Conservation (phyloP, 2,888 invertebrate species). For the Pyralis farinalis region DNA sequence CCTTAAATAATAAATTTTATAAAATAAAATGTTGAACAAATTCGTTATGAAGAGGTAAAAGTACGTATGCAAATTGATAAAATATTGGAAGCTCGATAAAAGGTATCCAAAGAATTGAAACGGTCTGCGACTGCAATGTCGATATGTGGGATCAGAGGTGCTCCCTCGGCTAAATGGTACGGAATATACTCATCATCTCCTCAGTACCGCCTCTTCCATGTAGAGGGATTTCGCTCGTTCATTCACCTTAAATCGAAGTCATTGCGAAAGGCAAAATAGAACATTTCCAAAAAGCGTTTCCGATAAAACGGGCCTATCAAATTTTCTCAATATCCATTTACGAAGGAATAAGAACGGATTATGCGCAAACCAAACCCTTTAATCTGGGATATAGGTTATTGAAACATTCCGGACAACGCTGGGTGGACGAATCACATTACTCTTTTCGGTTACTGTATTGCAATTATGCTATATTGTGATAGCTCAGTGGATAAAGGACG, state of each 20-base stretch:
- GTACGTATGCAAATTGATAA: not conserved
- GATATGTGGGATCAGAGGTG: slow-evolving; percentile 69
- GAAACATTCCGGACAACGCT: slow-evolving; percentile 46
- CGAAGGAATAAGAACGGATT: slow-evolving; percentile 70
- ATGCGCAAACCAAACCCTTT: slow-evolving; percentile 66
- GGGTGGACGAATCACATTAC: slow-evolving; percentile 49
- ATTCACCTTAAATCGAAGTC: slow-evolving; percentile 78
- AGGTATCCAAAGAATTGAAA: slow-evolving; percentile 29
- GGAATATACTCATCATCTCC: slow-evolving; percentile 75
- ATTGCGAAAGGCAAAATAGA: slow-evolving; percentile 73
- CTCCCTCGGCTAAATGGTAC: slow-evolving; percentile 68
- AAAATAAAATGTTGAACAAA: not conserved
- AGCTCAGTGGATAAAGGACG: too few relatives aligned
- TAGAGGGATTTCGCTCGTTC: slow-evolving; percentile 73
- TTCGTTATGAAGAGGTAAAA: not conserved
- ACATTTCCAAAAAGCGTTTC: slow-evolving; percentile 70
- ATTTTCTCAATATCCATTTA: slow-evolving; percentile 76
- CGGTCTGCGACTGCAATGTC: slow-evolving; percentile 50
- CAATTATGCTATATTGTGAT: too few relatives aligned
- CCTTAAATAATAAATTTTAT: not conserved
- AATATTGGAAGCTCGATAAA: slow-evolving; percentile 1
- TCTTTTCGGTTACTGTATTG: too few relatives aligned
- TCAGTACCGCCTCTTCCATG: slow-evolving; percentile 74
- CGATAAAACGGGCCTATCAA: slow-evolving; percentile 69
- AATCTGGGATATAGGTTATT: slow-evolving; percentile 66